Conservation (phyloP, 2,797 vertebrate species). For the Huso huso region DNA sequence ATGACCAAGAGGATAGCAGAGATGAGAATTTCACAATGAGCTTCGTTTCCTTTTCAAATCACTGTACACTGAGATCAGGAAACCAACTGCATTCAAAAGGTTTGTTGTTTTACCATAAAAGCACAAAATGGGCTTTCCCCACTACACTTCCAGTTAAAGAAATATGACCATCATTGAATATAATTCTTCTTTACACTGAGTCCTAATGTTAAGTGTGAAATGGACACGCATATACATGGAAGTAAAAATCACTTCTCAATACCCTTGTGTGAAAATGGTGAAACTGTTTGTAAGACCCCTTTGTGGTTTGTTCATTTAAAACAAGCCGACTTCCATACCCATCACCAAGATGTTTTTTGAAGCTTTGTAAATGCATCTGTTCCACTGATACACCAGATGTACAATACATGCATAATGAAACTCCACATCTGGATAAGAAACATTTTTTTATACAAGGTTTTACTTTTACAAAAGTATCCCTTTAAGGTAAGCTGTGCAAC, state of each 20-base stretch:
- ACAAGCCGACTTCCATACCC: constrained; percentile 47
- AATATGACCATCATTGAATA: background rate
- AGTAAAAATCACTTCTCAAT: background rate
- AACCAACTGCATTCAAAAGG: constrained; percentile 10
- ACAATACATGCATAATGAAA: constrained; percentile 65
- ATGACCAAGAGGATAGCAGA: constrained; percentile 41
- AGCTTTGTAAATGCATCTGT: constrained; percentile 41
- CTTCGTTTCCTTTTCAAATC: constrained; percentile 12
- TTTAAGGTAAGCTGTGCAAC: constrained; percentile 74
- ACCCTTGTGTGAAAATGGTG: background rate
- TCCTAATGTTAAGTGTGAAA: background rate
- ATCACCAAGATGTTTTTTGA: constrained; percentile 33
- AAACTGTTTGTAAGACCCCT: background rate
- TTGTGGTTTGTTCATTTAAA: constrained; percentile 9
- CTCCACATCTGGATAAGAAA: constrained; percentile 72
- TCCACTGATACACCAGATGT: constrained; percentile 51
- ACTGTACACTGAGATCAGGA: background rate
- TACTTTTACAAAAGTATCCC: constrained; percentile 80
- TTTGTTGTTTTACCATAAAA: constrained; percentile 1
- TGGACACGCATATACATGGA: background rate
- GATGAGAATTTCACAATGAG: constrained; percentile 44
- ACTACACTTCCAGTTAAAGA: background rate
- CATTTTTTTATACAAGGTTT: constrained; percentile 71
- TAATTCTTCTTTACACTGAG: background rate
- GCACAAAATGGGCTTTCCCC: background rate